phyloP scores from a whole-genome alignment of 2,797 vertebrate genomes.

The Chrysocyon brachyurus region DNA sequence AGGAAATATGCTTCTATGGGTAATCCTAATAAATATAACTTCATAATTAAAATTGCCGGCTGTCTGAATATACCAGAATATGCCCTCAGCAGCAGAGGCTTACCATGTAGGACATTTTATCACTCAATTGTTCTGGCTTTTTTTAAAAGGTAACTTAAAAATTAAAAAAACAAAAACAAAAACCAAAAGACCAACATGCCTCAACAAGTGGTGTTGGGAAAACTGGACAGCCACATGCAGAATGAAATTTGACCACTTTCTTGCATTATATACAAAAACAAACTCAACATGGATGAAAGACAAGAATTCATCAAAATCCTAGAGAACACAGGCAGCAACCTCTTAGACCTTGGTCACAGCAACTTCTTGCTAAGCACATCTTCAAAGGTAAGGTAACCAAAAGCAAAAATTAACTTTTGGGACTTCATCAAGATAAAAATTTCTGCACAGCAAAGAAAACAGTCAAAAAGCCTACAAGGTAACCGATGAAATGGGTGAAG shows the following conservation, averaged over 20 bases:
- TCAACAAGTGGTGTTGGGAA: too few species aligned
- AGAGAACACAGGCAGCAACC: too few species aligned
- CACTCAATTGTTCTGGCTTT: neutral
- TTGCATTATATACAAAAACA: too few species aligned
- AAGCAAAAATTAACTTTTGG: neutral
- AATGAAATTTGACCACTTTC: too few species aligned
- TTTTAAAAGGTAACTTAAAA: conserved; percentile 18
- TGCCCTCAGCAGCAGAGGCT: neutral
- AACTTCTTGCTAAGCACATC: too few species aligned
- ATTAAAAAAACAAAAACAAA: neutral
- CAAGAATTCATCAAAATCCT: too few species aligned
- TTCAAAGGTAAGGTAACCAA: neutral
- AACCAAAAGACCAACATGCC: too few species aligned
- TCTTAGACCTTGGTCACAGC: too few species aligned
- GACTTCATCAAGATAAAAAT: neutral
- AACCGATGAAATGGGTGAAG: neutral
- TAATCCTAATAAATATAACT: neutral
- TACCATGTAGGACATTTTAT: neutral
- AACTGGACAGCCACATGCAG: too few species aligned
- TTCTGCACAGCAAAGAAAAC: neutral
- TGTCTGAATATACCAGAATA: conserved; percentile 7
- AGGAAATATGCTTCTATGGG: conserved; percentile 31
- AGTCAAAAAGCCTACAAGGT: neutral
- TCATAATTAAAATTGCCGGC: neutral
- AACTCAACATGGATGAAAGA: too few species aligned